A percentile compares a stretch with the other conserved stretches of the same genome.
These are phyloP conservation scores for Blastomussa wellsi DNA, from an alignment of 92 coral and sea anemone species.

Conservation along the genomic window DNA sequence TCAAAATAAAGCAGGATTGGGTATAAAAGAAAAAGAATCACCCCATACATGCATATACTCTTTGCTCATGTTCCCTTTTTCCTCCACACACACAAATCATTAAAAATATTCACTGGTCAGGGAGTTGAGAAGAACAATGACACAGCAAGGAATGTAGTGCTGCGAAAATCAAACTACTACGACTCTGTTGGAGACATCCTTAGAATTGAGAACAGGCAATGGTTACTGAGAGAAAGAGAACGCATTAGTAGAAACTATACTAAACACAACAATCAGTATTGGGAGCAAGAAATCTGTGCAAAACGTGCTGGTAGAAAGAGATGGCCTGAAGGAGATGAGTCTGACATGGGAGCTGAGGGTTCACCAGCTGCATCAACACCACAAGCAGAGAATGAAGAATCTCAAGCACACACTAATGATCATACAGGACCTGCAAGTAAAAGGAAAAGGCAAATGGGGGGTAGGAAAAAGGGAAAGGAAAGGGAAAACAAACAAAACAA, in stretches of 20 bases:
- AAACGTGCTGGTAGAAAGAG: neutral
- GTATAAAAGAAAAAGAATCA: conserved; percentile 27
- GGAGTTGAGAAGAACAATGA: conserved; percentile 39
- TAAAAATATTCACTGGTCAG: conserved; percentile 53
- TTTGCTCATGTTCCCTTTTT: conserved; percentile 27
- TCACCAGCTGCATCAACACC: too few species aligned
- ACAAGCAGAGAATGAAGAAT: too few species aligned
- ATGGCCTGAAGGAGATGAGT: neutral
- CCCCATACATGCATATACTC: conserved; percentile 34
- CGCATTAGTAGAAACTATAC: neutral
- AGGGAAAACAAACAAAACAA: too few species aligned
- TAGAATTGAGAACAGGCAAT: neutral
- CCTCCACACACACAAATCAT: conserved; percentile 26
- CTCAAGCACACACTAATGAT: neutral
- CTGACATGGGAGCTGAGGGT: neutral
- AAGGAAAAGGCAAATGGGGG: too few species aligned
- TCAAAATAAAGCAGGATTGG: too few species aligned
- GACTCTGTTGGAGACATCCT: neutral
- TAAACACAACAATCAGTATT: neutral
- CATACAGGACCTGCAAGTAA: too few species aligned
- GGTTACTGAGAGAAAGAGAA: neutral
- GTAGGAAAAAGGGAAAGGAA: too few species aligned
- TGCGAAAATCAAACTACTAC: neutral
- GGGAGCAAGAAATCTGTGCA: neutral
- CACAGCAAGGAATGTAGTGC: neutral